phyloP scores from a whole-genome alignment of 2,888 invertebrate species.

The Steinernema scapterisci region DNA sequence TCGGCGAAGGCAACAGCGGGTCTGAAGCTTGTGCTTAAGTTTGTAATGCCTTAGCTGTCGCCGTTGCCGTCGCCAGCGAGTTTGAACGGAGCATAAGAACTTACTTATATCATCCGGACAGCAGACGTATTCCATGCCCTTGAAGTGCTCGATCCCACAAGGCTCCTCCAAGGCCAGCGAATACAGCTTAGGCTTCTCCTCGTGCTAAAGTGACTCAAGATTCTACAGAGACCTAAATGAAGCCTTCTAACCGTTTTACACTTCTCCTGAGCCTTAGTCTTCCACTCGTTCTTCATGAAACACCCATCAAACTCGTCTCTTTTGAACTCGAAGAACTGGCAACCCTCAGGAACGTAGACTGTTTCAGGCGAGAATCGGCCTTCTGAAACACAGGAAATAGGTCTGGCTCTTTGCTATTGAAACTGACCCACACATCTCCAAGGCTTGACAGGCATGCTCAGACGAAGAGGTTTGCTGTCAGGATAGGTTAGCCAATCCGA shows the following conservation, averaged over 20 bases:
- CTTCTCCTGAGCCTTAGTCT: neutral
- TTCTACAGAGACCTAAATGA: neutral
- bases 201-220: neutral
- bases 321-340: neutral
- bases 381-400: neutral
- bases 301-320: neutral
- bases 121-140: slow-evolving; percentile 11
- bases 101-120: slow-evolving; percentile 1
- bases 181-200: neutral
- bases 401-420: too few species aligned
- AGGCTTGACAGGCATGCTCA: neutral
- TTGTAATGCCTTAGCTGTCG: too few species aligned
- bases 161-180: neutral
- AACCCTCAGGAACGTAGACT: neutral
- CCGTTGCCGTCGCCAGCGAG: too few species aligned
- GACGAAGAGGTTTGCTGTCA: neutral
- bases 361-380: neutral
- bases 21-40: too few species aligned
- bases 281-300: neutral
- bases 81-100: neutral
- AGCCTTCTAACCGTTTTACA: neutral
- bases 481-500: neutral
- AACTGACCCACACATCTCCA: slow-evolving; percentile 16
- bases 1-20: too few species aligned
- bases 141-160: slow-evolving; percentile 5